Evolutionary conservation across 2,113 vertebrate genomes (phyloP).

Genomic region (Strigops habroptila): DNA sequence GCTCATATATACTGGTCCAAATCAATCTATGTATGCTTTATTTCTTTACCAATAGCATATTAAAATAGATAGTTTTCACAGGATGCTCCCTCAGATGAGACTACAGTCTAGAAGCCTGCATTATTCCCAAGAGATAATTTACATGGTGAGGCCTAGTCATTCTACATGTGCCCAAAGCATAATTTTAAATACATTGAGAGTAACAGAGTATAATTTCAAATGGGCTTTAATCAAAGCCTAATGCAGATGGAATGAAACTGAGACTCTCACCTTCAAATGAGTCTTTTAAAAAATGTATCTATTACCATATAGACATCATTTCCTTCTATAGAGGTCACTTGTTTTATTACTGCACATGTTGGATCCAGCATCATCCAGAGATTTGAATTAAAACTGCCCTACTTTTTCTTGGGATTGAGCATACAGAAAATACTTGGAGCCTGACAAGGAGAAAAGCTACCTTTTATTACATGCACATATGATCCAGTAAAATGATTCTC

Average conservation of each 20-base stretch:
- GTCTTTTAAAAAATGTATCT: not conserved
- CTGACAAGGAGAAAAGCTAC: not conserved
- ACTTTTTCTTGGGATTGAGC: not conserved
- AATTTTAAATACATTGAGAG: not conserved
- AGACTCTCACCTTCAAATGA: not conserved
- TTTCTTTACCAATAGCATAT: too few relatives aligned
- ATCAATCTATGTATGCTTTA: not conserved
- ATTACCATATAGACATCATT: not conserved
- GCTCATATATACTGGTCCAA: not conserved
- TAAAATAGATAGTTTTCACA: not conserved
- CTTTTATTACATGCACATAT: not conserved
- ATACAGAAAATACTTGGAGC: not conserved
- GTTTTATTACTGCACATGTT: not conserved
- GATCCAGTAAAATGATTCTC: not conserved
- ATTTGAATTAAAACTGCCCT: not conserved
- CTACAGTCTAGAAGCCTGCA: not conserved
- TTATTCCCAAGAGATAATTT: not conserved
- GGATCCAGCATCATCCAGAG: not conserved
- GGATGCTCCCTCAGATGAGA: not conserved
- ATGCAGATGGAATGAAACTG: not conserved
- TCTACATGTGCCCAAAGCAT: not conserved
- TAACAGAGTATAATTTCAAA: not conserved
- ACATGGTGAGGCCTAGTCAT: not conserved
- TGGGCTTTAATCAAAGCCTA: not conserved
- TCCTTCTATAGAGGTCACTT: not conserved